phyloP scores from a whole-genome alignment of 2,888 invertebrate genomes.

The Heliothis peltigera region DNA sequence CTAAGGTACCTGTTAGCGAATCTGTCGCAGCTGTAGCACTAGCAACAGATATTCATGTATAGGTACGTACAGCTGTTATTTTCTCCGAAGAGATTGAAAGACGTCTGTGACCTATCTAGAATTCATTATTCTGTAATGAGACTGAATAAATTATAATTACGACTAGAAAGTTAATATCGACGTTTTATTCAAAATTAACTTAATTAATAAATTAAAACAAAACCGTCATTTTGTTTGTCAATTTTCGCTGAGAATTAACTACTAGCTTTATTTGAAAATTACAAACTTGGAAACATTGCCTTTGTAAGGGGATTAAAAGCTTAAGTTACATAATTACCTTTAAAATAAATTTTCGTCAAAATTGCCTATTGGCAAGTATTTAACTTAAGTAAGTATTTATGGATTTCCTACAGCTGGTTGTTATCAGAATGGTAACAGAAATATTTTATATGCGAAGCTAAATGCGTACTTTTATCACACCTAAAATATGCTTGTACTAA shows the following conservation, averaged over 20 bases:
- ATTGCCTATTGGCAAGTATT: constrained; percentile 50
- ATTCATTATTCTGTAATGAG: neutral
- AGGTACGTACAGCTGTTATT: neutral
- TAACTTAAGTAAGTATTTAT: constrained; percentile 29
- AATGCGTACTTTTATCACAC: too few relatives aligned
- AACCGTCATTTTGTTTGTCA: constrained; percentile 21
- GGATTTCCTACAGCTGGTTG: constrained; percentile 8
- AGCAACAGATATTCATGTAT: neutral
- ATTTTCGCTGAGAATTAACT: constrained; percentile 53
- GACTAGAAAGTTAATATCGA: constrained; percentile 14
- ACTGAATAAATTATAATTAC: constrained; percentile 5
- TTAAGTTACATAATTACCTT: constrained; percentile 71
- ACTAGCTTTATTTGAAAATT: constrained; percentile 66
- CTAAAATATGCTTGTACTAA: too few relatives aligned
- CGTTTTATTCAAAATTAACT: constrained; percentile 19
- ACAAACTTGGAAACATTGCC: constrained; percentile 68
- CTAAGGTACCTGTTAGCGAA: neutral
- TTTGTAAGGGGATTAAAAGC: constrained; percentile 69
- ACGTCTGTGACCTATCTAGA: neutral
- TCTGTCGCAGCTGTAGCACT: neutral
- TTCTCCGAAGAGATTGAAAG: neutral
- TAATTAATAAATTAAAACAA: constrained; percentile 14
- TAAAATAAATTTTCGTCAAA: constrained; percentile 62
- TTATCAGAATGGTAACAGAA: neutral
- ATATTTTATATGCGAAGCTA: too few relatives aligned